phyloP scores from a whole-genome alignment of 2,113 vertebrate species.

The Burhinus oedicnemus region DNA sequence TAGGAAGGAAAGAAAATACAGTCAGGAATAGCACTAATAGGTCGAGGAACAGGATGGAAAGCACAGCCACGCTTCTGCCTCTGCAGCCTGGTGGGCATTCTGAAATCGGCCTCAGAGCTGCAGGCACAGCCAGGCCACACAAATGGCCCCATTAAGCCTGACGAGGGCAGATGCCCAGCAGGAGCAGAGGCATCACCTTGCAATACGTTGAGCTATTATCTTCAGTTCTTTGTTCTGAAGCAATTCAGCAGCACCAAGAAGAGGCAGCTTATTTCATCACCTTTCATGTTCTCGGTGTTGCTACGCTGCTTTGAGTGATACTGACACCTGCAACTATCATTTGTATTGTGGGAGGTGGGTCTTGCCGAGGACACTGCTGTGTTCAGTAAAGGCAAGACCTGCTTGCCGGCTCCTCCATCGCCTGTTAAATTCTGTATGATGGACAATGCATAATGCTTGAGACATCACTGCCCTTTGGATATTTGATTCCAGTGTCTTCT shows the following conservation, averaged over 20 bases:
- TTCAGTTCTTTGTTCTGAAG: neutral
- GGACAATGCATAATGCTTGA: neutral
- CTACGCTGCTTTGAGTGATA: neutral
- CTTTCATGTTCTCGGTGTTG: rapidly evolving
- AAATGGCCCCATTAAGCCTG: neutral
- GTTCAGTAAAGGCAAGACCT: neutral
- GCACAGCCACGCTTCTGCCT: neutral
- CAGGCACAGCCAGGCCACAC: neutral
- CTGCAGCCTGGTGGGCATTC: neutral
- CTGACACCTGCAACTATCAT: neutral
- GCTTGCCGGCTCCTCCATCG: neutral
- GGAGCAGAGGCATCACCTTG: neutral
- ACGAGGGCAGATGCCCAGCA: neutral
- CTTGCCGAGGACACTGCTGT: neutral
- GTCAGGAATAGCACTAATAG: neutral
- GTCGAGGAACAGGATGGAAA: neutral
- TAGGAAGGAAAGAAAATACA: neutral
- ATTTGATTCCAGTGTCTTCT: neutral
- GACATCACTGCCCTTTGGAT: rapidly evolving
- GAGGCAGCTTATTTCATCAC: neutral
- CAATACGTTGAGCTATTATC: neutral
- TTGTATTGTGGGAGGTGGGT: neutral
- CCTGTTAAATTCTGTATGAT: neutral
- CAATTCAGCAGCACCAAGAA: neutral
- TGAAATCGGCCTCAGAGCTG: neutral